Conservation (phyloP, 2,113 vertebrate genomes). For the Trinectes maculatus region DNA sequence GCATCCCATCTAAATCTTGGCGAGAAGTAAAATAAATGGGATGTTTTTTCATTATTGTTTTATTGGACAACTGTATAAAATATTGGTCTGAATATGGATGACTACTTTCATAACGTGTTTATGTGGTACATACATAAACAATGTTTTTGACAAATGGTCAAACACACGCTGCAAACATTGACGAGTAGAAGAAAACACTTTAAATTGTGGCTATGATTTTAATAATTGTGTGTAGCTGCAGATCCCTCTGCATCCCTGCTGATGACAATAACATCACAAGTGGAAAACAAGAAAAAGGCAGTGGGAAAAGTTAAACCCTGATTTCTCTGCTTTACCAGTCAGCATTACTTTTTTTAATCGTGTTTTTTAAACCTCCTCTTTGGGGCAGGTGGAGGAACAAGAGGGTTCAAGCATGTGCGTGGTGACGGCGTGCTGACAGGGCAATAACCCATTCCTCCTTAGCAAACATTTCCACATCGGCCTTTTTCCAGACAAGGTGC, state of each 20-base stretch:
- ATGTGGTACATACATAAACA: background rate
- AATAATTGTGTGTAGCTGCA: too few relatives aligned
- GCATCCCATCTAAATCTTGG: background rate
- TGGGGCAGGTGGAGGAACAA: constrained; percentile 10
- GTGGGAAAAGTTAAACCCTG: background rate
- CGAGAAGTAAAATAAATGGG: background rate
- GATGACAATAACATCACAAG: background rate
- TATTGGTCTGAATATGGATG: background rate
- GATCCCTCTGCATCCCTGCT: background rate
- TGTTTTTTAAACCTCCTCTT: constrained; percentile 32
- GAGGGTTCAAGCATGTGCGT: constrained; percentile 39
- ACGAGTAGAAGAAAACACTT: background rate
- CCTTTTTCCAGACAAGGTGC: constrained; percentile 25
- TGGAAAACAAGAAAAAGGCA: background rate
- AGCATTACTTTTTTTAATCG: constrained; percentile 3
- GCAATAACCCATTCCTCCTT: constrained; percentile 61
- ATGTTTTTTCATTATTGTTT: too few relatives aligned
- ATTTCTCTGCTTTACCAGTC: constrained; percentile 3
- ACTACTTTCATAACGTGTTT: background rate
- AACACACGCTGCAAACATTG: background rate
- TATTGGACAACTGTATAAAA: background rate
- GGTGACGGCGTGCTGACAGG: constrained; percentile 54
- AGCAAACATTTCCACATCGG: constrained; percentile 64
- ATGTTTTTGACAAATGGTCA: too few relatives aligned
- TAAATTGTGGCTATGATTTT: too few relatives aligned